Conservation (phyloP, 2,888 invertebrate species). For the Apamea epomidion region DNA sequence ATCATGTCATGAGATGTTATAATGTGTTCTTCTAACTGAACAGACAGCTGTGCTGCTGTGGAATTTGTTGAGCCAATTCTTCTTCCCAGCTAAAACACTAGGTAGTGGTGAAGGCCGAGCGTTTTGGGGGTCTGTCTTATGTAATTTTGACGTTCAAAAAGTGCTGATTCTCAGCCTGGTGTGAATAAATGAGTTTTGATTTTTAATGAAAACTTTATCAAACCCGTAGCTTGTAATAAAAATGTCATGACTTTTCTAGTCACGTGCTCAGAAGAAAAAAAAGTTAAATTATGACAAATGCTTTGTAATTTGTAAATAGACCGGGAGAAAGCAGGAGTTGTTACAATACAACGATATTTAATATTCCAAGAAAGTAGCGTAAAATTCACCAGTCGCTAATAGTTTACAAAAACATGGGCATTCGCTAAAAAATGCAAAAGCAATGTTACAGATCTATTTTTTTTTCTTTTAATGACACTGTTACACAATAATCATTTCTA, state of each 20-base stretch:
- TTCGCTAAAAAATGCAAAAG: conserved; percentile 12
- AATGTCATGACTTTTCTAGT: not conserved
- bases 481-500: conserved; percentile 69
- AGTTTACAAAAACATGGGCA: conserved; percentile 40
- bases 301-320: not conserved
- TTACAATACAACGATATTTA: conserved; percentile 3
- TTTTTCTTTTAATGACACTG: conserved; percentile 56
- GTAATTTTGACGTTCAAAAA: no score
- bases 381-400: conserved; percentile 48
- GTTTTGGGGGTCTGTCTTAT: no score
- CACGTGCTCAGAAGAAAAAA: not conserved
- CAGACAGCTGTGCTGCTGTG: no score
- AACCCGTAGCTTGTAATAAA: not conserved
- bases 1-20: not conserved
- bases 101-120: no score
- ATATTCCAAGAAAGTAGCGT: conserved; percentile 53
- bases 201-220: not conserved
- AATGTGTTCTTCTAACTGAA: not conserved
- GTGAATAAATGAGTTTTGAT: not conserved
- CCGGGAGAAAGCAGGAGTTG: conserved; percentile 37
- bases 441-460: conserved; percentile 59
- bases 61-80: not conserved
- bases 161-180: not conserved
- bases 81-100: not conserved
- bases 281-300: not conserved